Evolutionary conservation across 2,888 invertebrate species (phyloP), one percentile per base, ranked within the genome.

Genomic region (Eulithis testata): DNA sequence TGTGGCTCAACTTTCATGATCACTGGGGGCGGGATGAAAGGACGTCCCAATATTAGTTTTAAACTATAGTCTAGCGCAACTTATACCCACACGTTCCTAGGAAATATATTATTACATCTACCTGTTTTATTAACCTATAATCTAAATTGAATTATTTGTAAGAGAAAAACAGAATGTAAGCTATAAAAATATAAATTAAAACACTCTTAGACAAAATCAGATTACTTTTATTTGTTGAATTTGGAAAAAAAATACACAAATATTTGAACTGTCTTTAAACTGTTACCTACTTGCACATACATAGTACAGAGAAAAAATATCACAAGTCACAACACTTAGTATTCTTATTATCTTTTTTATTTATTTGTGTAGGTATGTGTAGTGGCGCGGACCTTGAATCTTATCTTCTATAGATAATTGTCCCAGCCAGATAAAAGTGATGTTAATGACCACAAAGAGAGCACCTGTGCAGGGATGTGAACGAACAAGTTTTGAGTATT

Each of bases 1-100:
- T 93, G 94, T 54, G 96, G 96, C 0, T 89, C 93, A 55, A 94
- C 94, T 7, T 96, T 94, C 76, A 94, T 93, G 88, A 91, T 96
- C 21, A 95, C 95, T 0, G 95, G 95, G 0, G 82, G 95, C 4
- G 94, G 94, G 1, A 95, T 92, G 1, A 94, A 89, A 69, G 96
- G 96, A 3, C 80, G 83, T 4, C 90, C 92, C 0, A 86, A 84
- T 72, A 71, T 77, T 36, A 85, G 78, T 60, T 81, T 80, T 70
- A 87, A 85, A 65, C 66, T 84, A 40, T 40, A 40, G 21, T 21
- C 21, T 21, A 40, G 40, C 40, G 9, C 40, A 40, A 40, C 40
- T 40, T 40, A 31, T 31, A 40, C 40, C 40, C 9, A 40, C 8
- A 11, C 9, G 40, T 40, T 8, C 40, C 40, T 40, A 40, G 40